phyloP scores from a whole-genome alignment of 2,113 vertebrate species.

The Carollia perspicillata region DNA sequence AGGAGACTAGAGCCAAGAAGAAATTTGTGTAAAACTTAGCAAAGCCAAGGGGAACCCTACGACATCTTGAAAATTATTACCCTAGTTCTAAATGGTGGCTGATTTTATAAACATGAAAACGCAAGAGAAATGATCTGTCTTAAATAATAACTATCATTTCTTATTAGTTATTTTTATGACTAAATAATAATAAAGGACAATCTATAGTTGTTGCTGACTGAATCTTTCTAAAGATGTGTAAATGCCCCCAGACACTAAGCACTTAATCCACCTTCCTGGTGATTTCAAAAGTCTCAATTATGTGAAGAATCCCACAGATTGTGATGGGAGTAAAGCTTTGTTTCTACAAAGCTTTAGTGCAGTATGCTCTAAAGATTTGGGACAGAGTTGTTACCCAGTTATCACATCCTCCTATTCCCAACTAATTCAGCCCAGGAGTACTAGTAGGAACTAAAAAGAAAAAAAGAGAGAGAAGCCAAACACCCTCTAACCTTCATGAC shows the following conservation, averaged over 20 bases:
- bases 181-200: background rate
- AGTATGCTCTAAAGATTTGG: background rate
- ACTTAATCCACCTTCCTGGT: background rate
- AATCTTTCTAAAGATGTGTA: background rate
- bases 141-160: background rate
- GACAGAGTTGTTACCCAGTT: background rate
- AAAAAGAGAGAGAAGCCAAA: background rate
- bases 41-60: background rate
- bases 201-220: background rate
- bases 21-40: background rate
- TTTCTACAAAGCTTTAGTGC: background rate
- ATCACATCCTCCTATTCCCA: background rate
- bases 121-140: background rate
- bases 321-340: background rate
- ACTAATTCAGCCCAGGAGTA: background rate
- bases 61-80: background rate
- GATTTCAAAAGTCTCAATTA: background rate
- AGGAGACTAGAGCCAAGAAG: background rate
- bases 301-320: background rate
- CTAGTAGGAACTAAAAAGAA: background rate
- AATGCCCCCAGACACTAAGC: background rate
- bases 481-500: background rate
- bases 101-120: background rate
- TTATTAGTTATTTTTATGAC: background rate
- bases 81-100: background rate